A percentile compares a stretch with the other conserved stretches of the same genome.
phyloP scores from a whole-genome alignment of 92 coral and sea anemone genomes.

The Zoanthus solanderi region DNA sequence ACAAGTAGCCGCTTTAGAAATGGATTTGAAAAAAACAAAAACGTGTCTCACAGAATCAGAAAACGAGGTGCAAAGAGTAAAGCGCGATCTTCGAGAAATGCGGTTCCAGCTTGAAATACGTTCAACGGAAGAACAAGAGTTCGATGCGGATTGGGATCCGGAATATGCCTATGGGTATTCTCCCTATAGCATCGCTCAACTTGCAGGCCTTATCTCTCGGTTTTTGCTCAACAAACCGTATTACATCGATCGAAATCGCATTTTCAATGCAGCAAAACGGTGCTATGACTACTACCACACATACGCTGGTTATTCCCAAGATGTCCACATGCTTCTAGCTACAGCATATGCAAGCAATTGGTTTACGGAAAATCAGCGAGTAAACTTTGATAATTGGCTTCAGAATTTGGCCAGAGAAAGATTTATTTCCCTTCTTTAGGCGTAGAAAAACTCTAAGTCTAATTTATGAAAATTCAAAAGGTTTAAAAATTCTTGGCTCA shows the following conservation, averaged over 20 bases:
- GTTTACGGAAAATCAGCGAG: constrained; percentile 96
- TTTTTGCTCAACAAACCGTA: constrained; percentile 90
- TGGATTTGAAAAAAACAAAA: constrained; percentile 89
- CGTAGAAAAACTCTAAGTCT: too few relatives aligned
- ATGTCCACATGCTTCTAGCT: constrained; percentile 95
- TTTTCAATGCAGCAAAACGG: constrained; percentile 96
- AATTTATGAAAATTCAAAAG: too few relatives aligned
- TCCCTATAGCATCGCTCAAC: constrained; percentile 93
- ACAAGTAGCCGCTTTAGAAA: constrained; percentile 86
- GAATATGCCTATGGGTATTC: constrained; percentile 96
- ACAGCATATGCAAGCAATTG: constrained; percentile 95
- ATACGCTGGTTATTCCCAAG: constrained; percentile 96
- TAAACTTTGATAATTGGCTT: constrained; percentile 92
- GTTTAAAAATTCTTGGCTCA: too few relatives aligned
- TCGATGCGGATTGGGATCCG: constrained; percentile 95
- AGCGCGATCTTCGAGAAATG: constrained; percentile 87
- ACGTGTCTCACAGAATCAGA: constrained; percentile 81
- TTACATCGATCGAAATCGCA: constrained; percentile 94
- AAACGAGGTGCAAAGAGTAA: constrained; percentile 87
- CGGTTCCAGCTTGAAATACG: constrained; percentile 76
- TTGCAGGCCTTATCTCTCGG: constrained; percentile 83
- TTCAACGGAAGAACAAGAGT: constrained; percentile 67
- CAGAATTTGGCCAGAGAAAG: constrained; percentile 73
- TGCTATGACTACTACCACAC: constrained; percentile 96
- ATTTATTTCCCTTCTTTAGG: constrained; percentile 51